Base-by-base conservation (phyloP, 2,797 vertebrate species). In the Pampus argenteus region DNA sequence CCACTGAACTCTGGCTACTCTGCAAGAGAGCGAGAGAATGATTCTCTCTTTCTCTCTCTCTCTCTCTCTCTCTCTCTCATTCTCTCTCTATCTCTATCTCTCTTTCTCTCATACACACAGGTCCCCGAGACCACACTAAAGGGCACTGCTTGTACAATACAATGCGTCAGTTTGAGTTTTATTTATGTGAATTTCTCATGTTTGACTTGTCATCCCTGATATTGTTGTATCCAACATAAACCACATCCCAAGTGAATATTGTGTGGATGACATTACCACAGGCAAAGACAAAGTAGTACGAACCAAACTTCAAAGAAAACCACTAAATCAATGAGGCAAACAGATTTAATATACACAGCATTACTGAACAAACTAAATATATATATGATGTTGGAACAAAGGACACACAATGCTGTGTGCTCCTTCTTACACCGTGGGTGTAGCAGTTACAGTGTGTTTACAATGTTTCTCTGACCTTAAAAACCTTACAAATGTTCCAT, bases 141-240 rank as follows among this genome's bases (percentile, higher is more conserved):
- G 86, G 91, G 78, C 81, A 82, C 1, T 7, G 73, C 74, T 78
- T 91, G 86, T 86, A 85, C 64, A 85, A 77, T 49, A 77, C 54
- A 76, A 86, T 89, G 79, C 78, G 88, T 91, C 91, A 91, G 26
- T 89, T 90, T 91, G 90, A 91, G 85, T 72, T 83, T 91, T 73
- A 90, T 91, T 84, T 45, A 79, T 90, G 56, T 90, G 84, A 90
- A 88, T 89, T 75, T 82, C 80, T 86, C 79, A 76, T 85, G 85
- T 89, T 86, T 84, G 65, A 83, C 82, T 86, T 89, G 90, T 90
- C 88, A 83, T 76, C 61, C 74, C 77, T 61, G 66, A 84, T 89
- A 82, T 70, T 64, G 78, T 74, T 82, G 54, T 38, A 54, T 74
- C 57, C 69, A 79, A 72, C 31, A 71, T 70, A 60, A 77, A 72